These are phyloP conservation scores for Selenia dentaria DNA, from an alignment of 2,888 invertebrate genomes.

Conservation along the genomic window DNA sequence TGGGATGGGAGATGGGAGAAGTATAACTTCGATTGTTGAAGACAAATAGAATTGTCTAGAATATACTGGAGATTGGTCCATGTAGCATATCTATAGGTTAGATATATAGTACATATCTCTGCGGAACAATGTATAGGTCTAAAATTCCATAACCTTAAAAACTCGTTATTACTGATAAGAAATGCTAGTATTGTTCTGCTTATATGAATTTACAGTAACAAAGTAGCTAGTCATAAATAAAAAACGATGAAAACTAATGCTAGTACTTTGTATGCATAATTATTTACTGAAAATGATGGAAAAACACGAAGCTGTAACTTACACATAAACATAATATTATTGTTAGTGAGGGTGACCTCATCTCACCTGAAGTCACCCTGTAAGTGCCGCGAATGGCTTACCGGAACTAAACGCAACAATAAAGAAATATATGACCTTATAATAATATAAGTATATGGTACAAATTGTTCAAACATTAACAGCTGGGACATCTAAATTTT, in stretches of 20 bases:
- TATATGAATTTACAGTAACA: no score
- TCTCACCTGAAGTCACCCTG: slow-evolving; percentile 5
- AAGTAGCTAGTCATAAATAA: not conserved
- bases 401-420: slow-evolving; percentile 41
- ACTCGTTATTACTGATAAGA: no score
- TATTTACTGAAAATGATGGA: slow-evolving; percentile 1
- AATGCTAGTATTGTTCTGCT: no score
- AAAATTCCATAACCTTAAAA: no score
- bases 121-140: no score
- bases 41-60: no score
- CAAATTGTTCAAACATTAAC: slow-evolving; percentile 17
- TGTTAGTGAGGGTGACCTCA: slow-evolving; percentile 12
- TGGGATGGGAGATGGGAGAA: no score
- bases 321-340: slow-evolving; percentile 25
- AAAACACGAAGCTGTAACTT: not conserved
- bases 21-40: no score
- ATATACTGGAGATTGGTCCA: no score
- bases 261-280: not conserved
- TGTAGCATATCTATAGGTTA: no score
- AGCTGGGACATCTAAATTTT: slow-evolving; percentile 10
- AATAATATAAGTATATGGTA: slow-evolving; percentile 13
- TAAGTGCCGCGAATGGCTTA: slow-evolving; percentile 35
- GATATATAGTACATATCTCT: no score
- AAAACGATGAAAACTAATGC: no score
- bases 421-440: slow-evolving; percentile 29